Conservation (phyloP, 2,888 invertebrate species). For the Kryphioiulus occultus region DNA sequence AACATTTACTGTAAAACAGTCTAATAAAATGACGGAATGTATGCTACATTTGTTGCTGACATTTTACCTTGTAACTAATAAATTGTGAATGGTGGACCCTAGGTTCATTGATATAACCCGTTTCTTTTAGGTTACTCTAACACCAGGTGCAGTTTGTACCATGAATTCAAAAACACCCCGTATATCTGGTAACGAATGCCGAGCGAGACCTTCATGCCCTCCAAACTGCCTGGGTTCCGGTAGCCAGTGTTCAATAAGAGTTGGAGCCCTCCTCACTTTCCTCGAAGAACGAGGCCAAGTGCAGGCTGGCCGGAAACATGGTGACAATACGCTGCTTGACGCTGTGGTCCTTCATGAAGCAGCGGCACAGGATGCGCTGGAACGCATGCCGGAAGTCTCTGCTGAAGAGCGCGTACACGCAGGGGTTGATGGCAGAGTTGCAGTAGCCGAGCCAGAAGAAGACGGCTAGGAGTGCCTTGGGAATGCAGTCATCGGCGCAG, state of each 20-base stretch:
- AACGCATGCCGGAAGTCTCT: slow-evolving; percentile 95
- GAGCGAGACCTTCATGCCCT: too few species aligned
- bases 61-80: too few species aligned
- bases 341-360: slow-evolving; percentile 59
- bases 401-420: slow-evolving; percentile 93
- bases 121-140: too few species aligned
- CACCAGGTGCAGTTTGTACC: too few species aligned
- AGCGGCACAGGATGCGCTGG: slow-evolving; percentile 75
- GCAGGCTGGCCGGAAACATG: slow-evolving; percentile 56
- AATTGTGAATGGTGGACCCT: too few species aligned
- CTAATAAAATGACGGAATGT: too few species aligned
- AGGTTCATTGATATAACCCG: too few species aligned
- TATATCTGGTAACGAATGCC: too few species aligned
- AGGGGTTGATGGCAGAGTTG: slow-evolving; percentile 94
- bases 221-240: too few species aligned
- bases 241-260: slow-evolving; percentile 56
- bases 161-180: too few species aligned
- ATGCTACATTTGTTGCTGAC: too few species aligned
- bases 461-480: slow-evolving; percentile 84
- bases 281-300: slow-evolving; percentile 58
- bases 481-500: slow-evolving; percentile 70
- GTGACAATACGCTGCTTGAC: slow-evolving; percentile 53
- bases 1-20: too few species aligned
- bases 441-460: slow-evolving; percentile 98
- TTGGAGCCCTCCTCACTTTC: slow-evolving; percentile 58